These are phyloP conservation scores for Enteromius argenteus DNA, from an alignment of 2,797 vertebrate species.

Conservation along the genomic window DNA sequence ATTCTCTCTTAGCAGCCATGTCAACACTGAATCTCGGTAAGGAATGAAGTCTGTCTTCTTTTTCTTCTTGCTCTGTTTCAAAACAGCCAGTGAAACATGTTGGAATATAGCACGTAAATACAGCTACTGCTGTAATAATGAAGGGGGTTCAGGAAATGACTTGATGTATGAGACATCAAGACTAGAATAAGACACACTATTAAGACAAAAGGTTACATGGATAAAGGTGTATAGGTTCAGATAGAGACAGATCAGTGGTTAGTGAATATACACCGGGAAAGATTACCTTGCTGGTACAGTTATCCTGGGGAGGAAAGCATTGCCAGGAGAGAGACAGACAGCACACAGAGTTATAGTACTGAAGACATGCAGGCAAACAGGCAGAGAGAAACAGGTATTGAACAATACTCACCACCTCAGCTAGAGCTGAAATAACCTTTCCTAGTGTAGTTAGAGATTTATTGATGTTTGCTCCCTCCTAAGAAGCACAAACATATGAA, in stretches of 20 bases:
- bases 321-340: conserved; percentile 64
- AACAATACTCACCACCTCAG: conserved; percentile 92
- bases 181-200: neutral
- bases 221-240: conserved; percentile 9
- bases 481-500: conserved; percentile 62
- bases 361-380: conserved; percentile 62
- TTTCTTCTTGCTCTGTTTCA: conserved; percentile 96
- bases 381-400: conserved; percentile 50
- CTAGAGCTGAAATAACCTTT: conserved; percentile 97
- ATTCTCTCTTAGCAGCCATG: conserved; percentile 97
- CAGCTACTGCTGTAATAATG: neutral
- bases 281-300: conserved; percentile 98
- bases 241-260: conserved; percentile 54
- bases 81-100: conserved; percentile 22
- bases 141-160: neutral
- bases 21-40: conserved; percentile 96
- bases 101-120: neutral
- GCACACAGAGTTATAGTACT: conserved; percentile 55
- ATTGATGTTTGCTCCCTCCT: conserved; percentile 99
- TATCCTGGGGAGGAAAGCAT: conserved; percentile 91
- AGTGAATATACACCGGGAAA: conserved; percentile 61
- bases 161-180: conserved; percentile 28
- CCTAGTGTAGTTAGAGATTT: conserved; percentile 98
- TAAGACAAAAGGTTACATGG: conserved; percentile 17
- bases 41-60: conserved; percentile 99